Base-by-base conservation (phyloP, 2,113 vertebrate genomes). In the Colinus virginianus region DNA sequence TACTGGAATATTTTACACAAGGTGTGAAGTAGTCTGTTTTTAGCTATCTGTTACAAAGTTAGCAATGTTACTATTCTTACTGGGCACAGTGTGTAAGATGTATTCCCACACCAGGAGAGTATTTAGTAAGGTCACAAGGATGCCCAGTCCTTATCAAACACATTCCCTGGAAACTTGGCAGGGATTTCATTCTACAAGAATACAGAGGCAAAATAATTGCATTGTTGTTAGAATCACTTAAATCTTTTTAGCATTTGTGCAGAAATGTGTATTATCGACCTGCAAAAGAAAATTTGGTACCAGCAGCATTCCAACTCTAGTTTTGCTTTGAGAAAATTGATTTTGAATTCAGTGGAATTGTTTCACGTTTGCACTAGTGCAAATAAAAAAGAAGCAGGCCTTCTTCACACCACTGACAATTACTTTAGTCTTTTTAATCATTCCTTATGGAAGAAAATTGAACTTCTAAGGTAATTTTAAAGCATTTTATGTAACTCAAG, bases 161-260 rank as follows among this genome's bases (percentile, higher is more conserved):
- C 97, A 76, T 98, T 98, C 97, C 76, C 95, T 98, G 98, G 98
- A 98, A 98, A 98, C 97, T 98, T 98, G 97, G 97, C 98, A 96
- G 85, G 61, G 78, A 34, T 34, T 93, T 90, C 42, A 1, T 90
- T 88, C 87, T 86, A 76, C 88, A 86, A 79, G 92, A 94, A 90
- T 88, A 94, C 84, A 42, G 72, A 34, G 13, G 1, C 49, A 74
- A 92, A 92, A 91, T 68, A 81, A 49, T 32, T 40, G 58, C 91
- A 67, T 84, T 91, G 42, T 28, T 2, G 85, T 82, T 23, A 75
- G 70, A 16, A 42, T 66, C 42, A 17, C 12, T 72, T 67, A 59
- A 51, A 34, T 74, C 74, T 78, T 78, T 74, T 63, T 49, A 38
- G 14, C 38, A 21, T 79, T 74, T 74, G 36, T 74, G 32, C 38